Conservation (phyloP, 2,113 vertebrate genomes). For the Dromas ardeola region DNA sequence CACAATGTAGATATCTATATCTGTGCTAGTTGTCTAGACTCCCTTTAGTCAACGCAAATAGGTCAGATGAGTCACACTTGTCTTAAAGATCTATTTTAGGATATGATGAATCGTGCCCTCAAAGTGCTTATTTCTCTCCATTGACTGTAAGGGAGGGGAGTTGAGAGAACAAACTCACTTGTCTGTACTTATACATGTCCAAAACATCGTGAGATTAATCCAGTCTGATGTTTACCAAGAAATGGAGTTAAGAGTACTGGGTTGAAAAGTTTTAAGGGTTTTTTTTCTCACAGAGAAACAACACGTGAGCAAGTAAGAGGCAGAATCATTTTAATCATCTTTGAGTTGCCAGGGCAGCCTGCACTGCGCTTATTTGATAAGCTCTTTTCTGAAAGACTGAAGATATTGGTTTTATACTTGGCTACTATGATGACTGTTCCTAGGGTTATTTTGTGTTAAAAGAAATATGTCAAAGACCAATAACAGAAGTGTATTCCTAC, state of each 20-base stretch:
- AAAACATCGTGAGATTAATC: not conserved
- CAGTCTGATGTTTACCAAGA: not conserved
- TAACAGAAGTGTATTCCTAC: not conserved
- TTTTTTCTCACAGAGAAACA: not conserved
- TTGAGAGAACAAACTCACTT: not conserved
- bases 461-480: not conserved
- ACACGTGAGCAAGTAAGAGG: not conserved
- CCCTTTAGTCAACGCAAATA: not conserved
- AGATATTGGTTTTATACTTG: not conserved
- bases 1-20: not conserved
- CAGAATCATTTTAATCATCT: not conserved
- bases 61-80: conserved; percentile 45
- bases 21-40: conserved; percentile 20
- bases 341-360: not conserved
- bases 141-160: not conserved
- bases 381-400: not conserved
- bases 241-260: not conserved
- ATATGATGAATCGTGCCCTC: not conserved
- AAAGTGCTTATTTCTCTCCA: not conserved
- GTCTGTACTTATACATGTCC: not conserved
- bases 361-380: not conserved
- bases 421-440: not conserved
- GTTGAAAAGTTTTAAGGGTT: not conserved
- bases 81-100: conserved; percentile 20
- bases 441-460: not conserved